A percentile compares a stretch with the other conserved stretches of the same genome.
Evolutionary conservation across 2,113 vertebrate genomes (phyloP).

Genomic region (Corvus hawaiiensis): DNA sequence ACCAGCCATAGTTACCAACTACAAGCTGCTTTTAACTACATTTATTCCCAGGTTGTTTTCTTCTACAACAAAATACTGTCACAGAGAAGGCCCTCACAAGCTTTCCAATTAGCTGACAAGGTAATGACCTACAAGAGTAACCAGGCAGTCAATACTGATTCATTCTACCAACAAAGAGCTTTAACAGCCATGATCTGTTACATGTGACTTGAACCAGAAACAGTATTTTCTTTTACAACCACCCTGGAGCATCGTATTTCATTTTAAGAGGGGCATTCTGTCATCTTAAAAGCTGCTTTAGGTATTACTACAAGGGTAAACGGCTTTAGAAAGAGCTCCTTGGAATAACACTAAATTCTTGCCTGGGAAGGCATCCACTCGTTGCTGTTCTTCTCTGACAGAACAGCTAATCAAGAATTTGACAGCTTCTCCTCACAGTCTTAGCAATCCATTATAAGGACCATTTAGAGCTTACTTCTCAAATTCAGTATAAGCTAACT

Average conservation of each 20-base stretch:
- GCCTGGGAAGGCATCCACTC: background rate
- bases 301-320: background rate
- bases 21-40: background rate
- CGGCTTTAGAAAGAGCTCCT: background rate
- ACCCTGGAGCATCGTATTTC: constrained; percentile 16
- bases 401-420: constrained; percentile 26
- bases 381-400: background rate
- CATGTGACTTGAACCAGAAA: constrained; percentile 30
- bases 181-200: background rate
- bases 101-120: constrained; percentile 31
- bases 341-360: background rate
- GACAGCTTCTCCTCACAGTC: background rate
- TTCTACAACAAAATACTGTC: background rate
- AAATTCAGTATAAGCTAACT: background rate
- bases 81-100: background rate
- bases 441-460: background rate
- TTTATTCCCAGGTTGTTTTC: background rate
- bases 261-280: background rate
- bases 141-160: background rate
- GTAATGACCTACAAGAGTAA: background rate
- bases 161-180: background rate
- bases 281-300: constrained; percentile 19
- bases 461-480: constrained; percentile 1
- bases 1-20: background rate
- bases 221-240: constrained; percentile 4